Percentiles rank a stretch among this genome's conserved stretches.
phyloP scores from a whole-genome alignment of 2,797 vertebrate genomes.

The Paedocypris micromegethes region DNA sequence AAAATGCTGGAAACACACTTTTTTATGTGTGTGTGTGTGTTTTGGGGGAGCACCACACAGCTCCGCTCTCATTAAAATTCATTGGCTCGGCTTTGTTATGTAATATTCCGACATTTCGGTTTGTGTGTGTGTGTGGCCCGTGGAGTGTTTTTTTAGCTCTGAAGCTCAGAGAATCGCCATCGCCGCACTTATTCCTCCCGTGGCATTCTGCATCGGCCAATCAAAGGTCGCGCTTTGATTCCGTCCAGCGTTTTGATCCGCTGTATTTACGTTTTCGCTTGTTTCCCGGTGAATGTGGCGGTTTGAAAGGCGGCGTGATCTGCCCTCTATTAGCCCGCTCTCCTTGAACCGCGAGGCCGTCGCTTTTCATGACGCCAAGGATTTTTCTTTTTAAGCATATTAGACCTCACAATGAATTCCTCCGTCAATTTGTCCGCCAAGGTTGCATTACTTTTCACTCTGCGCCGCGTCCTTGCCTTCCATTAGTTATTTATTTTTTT shows the following conservation, averaged over 20 bases:
- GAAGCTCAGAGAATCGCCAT: background rate
- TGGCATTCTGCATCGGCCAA: constrained; percentile 24
- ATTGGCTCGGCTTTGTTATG: background rate
- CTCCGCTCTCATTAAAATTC: constrained; percentile 19
- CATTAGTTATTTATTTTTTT: background rate
- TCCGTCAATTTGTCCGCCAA: constrained; percentile 13
- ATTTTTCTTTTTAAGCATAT: constrained; percentile 41
- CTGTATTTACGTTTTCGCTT: background rate
- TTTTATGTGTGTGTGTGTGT: no score
- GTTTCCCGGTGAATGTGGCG: constrained; percentile 46
- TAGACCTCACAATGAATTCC: constrained; percentile 46
- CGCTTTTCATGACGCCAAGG: constrained; percentile 27
- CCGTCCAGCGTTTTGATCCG: constrained; percentile 2
- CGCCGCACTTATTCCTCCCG: constrained; percentile 28
- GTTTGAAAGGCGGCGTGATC: constrained; percentile 56
- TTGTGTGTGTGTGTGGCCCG: no score
- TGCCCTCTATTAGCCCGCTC: constrained; percentile 43
- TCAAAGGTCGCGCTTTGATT: constrained; percentile 29
- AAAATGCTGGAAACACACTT: no score
- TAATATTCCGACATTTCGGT: no score
- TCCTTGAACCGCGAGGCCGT: constrained; percentile 60
- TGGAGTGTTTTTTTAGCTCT: no score
- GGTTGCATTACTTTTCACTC: constrained; percentile 19
- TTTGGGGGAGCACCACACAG: background rate
- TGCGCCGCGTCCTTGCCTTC: constrained; percentile 10